Percentiles rank a stretch among this genome's conserved stretches.
Conservation (phyloP, 2,888 invertebrate genomes). For the Aleiodes alternator region DNA sequence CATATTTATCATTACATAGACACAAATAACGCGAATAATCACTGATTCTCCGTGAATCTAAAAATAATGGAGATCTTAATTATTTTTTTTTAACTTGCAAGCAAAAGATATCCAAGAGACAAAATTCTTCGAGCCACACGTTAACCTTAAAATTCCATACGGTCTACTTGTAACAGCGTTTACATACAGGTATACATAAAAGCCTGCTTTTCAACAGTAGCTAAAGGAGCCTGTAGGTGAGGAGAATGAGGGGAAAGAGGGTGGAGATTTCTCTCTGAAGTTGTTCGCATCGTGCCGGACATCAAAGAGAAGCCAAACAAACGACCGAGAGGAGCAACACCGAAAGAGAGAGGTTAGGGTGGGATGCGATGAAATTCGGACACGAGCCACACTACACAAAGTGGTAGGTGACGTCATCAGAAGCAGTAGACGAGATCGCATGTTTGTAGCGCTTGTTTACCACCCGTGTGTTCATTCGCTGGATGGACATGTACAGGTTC, state of each 20-base stretch:
- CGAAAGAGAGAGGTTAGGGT: constrained; percentile 55
- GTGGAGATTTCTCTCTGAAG: constrained; percentile 62
- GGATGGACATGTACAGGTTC: constrained; percentile 24
- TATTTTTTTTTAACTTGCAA: too few species aligned
- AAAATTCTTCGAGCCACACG: constrained; percentile 21
- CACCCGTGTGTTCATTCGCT: constrained; percentile 39
- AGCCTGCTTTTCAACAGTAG: constrained; percentile 20
- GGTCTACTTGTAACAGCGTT: constrained; percentile 26
- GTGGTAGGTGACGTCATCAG: constrained; percentile 68
- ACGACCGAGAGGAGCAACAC: constrained; percentile 55
- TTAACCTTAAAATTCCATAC: constrained; percentile 34
- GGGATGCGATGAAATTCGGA: constrained; percentile 71
- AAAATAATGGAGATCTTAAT: too few species aligned
- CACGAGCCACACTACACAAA: constrained; percentile 67
- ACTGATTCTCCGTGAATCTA: too few species aligned
- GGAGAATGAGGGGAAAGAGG: constrained; percentile 35
- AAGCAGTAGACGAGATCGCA: constrained; percentile 50
- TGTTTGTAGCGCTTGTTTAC: constrained; percentile 56
- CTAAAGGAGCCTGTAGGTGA: constrained; percentile 37
- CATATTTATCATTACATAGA: too few species aligned
- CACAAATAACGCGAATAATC: too few species aligned
- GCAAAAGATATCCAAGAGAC: constrained; percentile 8
- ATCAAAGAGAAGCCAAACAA: constrained; percentile 73
- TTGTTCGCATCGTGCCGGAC: constrained; percentile 65
- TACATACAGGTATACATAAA: constrained; percentile 33